Evolutionary conservation across 1,140 invertebrate species (phyloP).

Genomic region (Tachypleus tridentatus): DNA sequence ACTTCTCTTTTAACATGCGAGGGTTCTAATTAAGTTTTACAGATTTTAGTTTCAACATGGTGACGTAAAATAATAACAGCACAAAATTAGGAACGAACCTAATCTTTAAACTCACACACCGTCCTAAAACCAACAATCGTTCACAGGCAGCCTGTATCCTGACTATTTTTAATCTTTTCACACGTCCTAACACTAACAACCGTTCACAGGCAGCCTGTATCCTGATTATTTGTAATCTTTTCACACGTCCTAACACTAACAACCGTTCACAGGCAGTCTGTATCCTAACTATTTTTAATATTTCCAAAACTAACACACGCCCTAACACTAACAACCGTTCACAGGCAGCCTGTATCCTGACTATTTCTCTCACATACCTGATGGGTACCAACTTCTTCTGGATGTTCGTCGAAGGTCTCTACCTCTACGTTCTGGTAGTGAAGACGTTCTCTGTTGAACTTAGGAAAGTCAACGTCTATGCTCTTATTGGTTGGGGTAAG

Average conservation of each 20-base stretch:
- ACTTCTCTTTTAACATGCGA: no score
- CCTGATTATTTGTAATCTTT: no score
- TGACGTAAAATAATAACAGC: no score
- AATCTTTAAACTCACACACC: no score
- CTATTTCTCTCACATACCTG: constrained; percentile 62
- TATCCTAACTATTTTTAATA: constrained; percentile 35
- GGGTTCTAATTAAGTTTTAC: no score
- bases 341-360: constrained; percentile 34
- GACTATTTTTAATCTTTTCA: constrained; percentile 25
- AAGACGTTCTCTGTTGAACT: constrained; percentile 82
- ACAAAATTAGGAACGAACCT: no score
- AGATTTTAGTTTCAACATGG: no score
- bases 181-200: no score
- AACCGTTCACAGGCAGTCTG: constrained; percentile 19
- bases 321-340: not conserved
- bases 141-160: constrained; percentile 33
- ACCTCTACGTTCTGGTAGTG: constrained; percentile 84
- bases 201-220: no score
- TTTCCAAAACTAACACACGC: no score
- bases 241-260: no score
- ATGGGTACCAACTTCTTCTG: constrained; percentile 91
- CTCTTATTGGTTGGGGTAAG: constrained; percentile 81
- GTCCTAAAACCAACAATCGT: not conserved
- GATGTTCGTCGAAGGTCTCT: constrained; percentile 95
- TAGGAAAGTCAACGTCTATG: constrained; percentile 70